A percentile compares a stretch with the other conserved stretches of the same genome.
These are phyloP conservation scores for Sarcophaga caerulescens DNA, from an alignment of 2,888 invertebrate genomes.

Conservation along the genomic window DNA sequence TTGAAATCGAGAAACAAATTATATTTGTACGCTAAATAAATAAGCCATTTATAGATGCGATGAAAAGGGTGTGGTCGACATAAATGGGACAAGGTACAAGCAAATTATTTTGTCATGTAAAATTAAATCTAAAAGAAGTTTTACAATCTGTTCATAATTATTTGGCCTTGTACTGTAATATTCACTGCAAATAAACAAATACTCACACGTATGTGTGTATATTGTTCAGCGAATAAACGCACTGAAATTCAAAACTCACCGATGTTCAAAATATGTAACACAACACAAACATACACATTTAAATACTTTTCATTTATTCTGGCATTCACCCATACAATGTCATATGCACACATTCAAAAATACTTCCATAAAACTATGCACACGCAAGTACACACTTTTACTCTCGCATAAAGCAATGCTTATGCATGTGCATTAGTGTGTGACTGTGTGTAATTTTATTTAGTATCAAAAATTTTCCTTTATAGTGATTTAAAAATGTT, in stretches of 20 bases:
- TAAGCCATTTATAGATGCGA: conserved; percentile 44
- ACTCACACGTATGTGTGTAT: neutral
- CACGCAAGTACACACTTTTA: neutral
- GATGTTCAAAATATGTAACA: conserved; percentile 24
- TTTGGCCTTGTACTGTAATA: too few species aligned
- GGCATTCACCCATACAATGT: neutral
- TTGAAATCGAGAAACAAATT: neutral
- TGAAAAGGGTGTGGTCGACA: neutral
- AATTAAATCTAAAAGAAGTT: too few species aligned
- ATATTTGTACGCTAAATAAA: conserved; percentile 54
- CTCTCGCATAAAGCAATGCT: neutral
- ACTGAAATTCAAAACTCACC: conserved; percentile 24
- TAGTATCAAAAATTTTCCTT: conserved; percentile 38
- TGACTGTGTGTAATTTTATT: conserved; percentile 22
- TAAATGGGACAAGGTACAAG: too few species aligned
- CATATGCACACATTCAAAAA: neutral
- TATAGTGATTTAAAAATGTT: conserved; percentile 39
- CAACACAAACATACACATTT: neutral
- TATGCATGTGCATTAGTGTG: neutral
- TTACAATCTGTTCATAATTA: too few species aligned
- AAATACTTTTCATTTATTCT: neutral
- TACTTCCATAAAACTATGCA: neutral
- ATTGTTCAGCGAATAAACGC: neutral
- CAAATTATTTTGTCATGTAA: too few species aligned
- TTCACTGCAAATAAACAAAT: neutral